A percentile compares a stretch with the other conserved stretches of the same genome.
These are phyloP conservation scores for Aurelia sp. DNA, from an alignment of 30 jellyfish, hydroid and myxozoan species.

Conservation along the genomic window DNA sequence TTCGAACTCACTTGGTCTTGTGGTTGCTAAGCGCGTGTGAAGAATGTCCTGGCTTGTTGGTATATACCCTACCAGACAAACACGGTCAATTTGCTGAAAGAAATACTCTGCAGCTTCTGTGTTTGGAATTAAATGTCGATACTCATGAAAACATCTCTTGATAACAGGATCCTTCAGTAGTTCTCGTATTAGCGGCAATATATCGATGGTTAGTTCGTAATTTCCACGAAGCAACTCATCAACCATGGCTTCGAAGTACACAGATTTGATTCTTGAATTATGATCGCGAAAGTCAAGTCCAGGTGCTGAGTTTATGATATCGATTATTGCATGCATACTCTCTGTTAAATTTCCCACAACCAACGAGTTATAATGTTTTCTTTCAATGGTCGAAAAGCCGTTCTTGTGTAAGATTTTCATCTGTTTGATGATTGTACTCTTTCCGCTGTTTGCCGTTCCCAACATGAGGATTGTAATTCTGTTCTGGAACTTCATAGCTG, in stretches of 20 bases:
- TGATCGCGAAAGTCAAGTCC: not conserved
- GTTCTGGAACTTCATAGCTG: not conserved
- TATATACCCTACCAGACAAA: not conserved
- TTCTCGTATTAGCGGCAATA: not conserved
- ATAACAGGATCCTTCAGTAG: conserved; percentile 12
- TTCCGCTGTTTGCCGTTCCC: conserved; percentile 31
- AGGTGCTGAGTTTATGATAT: not conserved
- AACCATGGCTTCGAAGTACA: not conserved
- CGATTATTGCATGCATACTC: conserved; percentile 27
- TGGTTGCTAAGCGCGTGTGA: conserved; percentile 6
- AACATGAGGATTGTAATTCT: not conserved
- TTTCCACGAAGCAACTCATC: not conserved
- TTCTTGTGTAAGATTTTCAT: conserved; percentile 31
- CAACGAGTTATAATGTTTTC: conserved; percentile 10
- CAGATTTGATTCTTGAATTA: not conserved
- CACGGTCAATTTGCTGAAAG: conserved; percentile 11
- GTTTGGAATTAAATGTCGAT: conserved; percentile 1
- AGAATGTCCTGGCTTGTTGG: conserved; percentile 28
- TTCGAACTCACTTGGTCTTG: conserved; percentile 8
- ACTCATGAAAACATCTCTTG: not conserved
- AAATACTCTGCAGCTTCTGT: conserved; percentile 11
- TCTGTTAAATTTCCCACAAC: conserved; percentile 3
- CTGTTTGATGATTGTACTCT: conserved; percentile 25
- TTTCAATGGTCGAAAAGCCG: conserved; percentile 17
- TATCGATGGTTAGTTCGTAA: not conserved